These are phyloP conservation scores for Sebastes paucispinis DNA, from an alignment of 2,797 vertebrate genomes.

Conservation along the genomic window DNA sequence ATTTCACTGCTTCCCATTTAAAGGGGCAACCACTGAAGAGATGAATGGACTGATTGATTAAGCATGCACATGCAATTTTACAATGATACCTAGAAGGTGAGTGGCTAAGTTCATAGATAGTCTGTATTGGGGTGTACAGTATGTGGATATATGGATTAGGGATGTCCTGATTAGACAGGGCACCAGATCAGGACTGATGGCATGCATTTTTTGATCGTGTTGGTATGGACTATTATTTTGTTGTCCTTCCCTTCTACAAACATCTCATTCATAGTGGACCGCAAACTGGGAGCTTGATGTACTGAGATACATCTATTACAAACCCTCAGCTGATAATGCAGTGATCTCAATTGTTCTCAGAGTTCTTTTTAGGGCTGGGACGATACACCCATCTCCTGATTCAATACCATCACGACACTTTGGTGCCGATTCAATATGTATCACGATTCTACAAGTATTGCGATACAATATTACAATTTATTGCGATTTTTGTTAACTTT, in stretches of 20 bases:
- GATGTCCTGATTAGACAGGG: not conserved
- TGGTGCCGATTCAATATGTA: too few relatives aligned
- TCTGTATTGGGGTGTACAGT: not conserved
- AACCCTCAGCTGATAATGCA: constrained; percentile 25
- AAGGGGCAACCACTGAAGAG: not conserved
- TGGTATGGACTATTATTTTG: not conserved
- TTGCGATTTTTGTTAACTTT: too few relatives aligned
- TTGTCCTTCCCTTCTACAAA: constrained; percentile 13
- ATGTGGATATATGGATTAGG: not conserved
- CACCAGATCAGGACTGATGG: constrained; percentile 6
- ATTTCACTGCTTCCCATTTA: not conserved
- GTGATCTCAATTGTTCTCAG: constrained; percentile 15
- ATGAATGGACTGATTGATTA: constrained; percentile 11
- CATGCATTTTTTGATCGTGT: not conserved
- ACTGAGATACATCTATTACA: constrained; percentile 13
- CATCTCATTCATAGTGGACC: not conserved
- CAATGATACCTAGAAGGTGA: not conserved
- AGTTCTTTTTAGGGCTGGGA: too few relatives aligned
- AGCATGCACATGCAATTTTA: constrained; percentile 2
- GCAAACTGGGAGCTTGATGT: constrained; percentile 16
- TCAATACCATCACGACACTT: not conserved
- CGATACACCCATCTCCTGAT: not conserved
- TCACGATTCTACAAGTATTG: too few relatives aligned
- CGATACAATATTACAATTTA: too few relatives aligned
- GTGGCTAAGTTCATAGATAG: not conserved